phyloP scores from a whole-genome alignment of 2,888 invertebrate genomes.

The Tachina fera region DNA sequence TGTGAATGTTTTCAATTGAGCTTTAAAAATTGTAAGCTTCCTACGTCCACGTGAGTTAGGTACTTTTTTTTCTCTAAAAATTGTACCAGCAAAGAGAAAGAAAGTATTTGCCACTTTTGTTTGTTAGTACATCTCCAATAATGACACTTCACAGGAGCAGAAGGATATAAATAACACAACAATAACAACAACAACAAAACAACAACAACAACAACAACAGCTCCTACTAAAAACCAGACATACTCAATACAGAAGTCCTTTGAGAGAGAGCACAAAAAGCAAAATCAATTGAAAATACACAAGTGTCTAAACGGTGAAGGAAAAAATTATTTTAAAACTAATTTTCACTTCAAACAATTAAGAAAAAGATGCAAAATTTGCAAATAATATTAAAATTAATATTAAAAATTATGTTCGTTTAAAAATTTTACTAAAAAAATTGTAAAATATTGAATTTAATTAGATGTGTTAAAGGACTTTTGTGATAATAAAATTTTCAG shows the following conservation, averaged over 20 bases:
- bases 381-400: conserved; percentile 1
- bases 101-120: conserved; percentile 1
- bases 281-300: conserved; percentile 66
- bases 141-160: conserved; percentile 51
- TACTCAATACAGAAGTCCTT: conserved; percentile 69
- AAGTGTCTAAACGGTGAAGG: conserved; percentile 55
- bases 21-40: too few species aligned
- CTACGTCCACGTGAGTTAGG: background rate
- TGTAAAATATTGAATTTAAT: background rate
- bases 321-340: conserved; percentile 36
- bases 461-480: background rate
- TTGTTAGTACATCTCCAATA: background rate
- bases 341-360: conserved; percentile 4
- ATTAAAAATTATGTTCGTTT: background rate
- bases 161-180: conserved; percentile 63
- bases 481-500: conserved; percentile 1
- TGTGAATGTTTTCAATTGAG: too few species aligned
- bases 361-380: background rate
- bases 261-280: conserved; percentile 63
- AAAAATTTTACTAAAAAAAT: background rate
- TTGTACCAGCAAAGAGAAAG: background rate
- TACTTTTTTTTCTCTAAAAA: background rate
- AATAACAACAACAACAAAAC: conserved; percentile 28
- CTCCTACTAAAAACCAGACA: conserved; percentile 56
- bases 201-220: conserved; percentile 22